Evolutionary conservation across 2,888 invertebrate genomes (phyloP).

Genomic region (Nemurella pictetii): DNA sequence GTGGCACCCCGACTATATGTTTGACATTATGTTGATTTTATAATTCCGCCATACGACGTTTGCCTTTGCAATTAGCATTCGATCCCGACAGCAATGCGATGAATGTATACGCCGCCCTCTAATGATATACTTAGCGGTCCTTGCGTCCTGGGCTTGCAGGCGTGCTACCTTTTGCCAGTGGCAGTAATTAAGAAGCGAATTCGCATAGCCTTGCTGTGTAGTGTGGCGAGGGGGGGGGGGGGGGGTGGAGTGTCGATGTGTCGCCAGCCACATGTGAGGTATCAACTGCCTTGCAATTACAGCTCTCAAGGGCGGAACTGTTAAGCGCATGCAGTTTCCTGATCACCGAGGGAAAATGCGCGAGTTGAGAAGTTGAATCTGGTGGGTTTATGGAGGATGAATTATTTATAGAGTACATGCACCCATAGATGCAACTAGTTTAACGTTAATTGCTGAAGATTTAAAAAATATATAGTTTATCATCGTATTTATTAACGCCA

Average conservation of each 20-base stretch:
- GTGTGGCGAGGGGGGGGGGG: neutral
- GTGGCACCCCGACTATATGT: neutral
- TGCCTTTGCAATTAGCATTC: neutral
- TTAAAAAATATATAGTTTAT: too few species aligned
- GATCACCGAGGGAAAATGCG: neutral
- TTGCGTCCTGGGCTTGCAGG: neutral
- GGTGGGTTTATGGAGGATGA: too few species aligned
- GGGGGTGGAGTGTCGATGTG: neutral
- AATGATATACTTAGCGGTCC: neutral
- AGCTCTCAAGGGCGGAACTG: neutral
- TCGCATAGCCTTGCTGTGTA: neutral
- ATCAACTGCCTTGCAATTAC: constrained; percentile 16
- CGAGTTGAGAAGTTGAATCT: too few species aligned
- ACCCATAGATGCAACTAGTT: too few species aligned
- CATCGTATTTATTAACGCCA: too few species aligned
- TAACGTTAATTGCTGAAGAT: too few species aligned
- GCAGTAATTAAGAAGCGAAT: neutral
- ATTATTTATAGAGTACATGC: too few species aligned
- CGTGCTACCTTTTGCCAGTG: neutral
- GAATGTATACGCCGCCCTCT: neutral
- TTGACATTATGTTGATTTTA: neutral
- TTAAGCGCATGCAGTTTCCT: neutral
- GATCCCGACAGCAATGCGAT: too few species aligned
- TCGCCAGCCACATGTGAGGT: neutral
- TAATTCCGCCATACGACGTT: neutral